A percentile compares a stretch with the other conserved stretches of the same genome.
These are phyloP conservation scores for Echinarachnius parma DNA, from an alignment of 53 echinoderm and acorn worm genomes.

Conservation along the genomic window DNA sequence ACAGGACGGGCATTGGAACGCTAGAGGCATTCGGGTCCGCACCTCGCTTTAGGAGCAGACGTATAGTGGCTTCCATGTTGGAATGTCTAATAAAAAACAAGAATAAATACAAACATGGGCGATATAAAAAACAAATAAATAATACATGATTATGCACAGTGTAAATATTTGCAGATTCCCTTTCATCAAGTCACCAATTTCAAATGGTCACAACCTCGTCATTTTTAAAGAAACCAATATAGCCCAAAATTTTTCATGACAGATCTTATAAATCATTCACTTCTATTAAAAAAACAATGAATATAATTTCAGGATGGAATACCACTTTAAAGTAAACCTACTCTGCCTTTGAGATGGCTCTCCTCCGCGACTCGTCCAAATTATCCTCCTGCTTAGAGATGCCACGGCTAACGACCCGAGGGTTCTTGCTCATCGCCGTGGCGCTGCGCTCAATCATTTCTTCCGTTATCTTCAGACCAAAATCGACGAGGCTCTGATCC, in stretches of 20 bases:
- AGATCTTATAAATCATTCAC: too few relatives aligned
- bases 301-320: too few relatives aligned
- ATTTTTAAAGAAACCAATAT: too few relatives aligned
- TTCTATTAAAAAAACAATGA: too few relatives aligned
- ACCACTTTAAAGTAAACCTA: slow-evolving; percentile 33
- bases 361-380: slow-evolving; percentile 73
- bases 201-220: too few relatives aligned
- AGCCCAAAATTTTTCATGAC: too few relatives aligned
- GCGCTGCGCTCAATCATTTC: slow-evolving; percentile 86
- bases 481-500: slow-evolving; percentile 3
- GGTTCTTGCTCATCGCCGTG: slow-evolving; percentile 85
- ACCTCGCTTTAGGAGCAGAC: slow-evolving; percentile 78
- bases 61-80: slow-evolving; percentile 90
- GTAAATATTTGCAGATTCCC: too few relatives aligned
- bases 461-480: slow-evolving; percentile 76
- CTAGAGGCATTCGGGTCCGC: slow-evolving; percentile 93
- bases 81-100: slow-evolving; percentile 69
- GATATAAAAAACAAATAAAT: too few relatives aligned
- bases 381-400: slow-evolving; percentile 65
- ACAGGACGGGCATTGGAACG: slow-evolving; percentile 92
- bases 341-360: slow-evolving; percentile 88
- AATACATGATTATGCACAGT: too few relatives aligned
- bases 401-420: slow-evolving; percentile 67
- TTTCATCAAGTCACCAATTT: too few relatives aligned
- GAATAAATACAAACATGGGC: too few relatives aligned